Evolutionary conservation across 2,113 vertebrate genomes (phyloP).

Genomic region (Ceyx melanurus): DNA sequence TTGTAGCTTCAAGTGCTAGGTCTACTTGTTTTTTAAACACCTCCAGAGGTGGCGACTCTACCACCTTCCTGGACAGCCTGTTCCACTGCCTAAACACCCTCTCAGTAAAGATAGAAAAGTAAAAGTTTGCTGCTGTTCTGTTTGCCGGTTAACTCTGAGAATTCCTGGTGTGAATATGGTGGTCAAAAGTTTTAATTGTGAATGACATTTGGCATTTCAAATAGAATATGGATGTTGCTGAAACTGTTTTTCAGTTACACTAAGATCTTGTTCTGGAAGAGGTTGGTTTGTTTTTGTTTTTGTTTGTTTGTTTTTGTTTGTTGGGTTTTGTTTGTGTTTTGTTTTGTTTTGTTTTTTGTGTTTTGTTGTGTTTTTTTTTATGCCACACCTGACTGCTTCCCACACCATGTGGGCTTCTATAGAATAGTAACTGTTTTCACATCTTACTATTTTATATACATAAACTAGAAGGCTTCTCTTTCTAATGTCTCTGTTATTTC

Average conservation of each 20-base stretch:
- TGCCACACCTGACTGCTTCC: fast-evolving
- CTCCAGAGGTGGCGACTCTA: too few species aligned
- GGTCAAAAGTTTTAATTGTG: background rate
- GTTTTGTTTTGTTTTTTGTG: too few species aligned
- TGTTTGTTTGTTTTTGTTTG: too few species aligned
- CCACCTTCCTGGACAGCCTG: too few species aligned
- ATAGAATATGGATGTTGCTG: background rate
- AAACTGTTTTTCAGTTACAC: background rate
- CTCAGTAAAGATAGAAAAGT: too few species aligned
- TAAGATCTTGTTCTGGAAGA: background rate
- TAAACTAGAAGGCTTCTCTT: background rate
- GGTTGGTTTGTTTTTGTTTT: too few species aligned
- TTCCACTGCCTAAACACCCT: too few species aligned
- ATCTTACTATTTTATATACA: background rate
- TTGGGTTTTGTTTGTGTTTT: too few species aligned
- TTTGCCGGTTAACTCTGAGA: background rate
- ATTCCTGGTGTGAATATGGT: fast-evolving
- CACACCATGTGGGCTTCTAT: background rate
- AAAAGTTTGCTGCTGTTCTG: background rate
- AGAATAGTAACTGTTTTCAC: background rate
- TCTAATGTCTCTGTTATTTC: background rate
- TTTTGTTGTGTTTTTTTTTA: background rate
- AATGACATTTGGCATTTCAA: background rate
- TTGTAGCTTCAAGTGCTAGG: too few species aligned
- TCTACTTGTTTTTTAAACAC: too few species aligned